Percentiles rank a stretch among this genome's conserved stretches.
phyloP scores from a whole-genome alignment of 1,140 invertebrate species.

The Drosophila lini region DNA sequence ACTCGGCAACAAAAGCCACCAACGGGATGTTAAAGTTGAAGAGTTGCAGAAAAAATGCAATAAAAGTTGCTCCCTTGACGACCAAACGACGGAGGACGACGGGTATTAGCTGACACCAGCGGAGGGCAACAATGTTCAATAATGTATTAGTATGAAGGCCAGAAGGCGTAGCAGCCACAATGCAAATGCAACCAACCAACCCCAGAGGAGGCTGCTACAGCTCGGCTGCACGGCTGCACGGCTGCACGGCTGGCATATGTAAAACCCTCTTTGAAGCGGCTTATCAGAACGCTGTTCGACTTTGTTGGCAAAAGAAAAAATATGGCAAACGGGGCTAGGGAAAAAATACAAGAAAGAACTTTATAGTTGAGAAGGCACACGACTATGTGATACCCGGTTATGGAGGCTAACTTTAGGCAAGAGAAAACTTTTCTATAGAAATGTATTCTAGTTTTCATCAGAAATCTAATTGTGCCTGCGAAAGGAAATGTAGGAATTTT shows the following conservation, averaged over 20 bases:
- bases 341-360: constrained; percentile 10
- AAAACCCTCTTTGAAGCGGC: constrained; percentile 78
- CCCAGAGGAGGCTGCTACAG: constrained; percentile 22
- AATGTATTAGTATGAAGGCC: constrained; percentile 61
- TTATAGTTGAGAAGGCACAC: not conserved
- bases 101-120: constrained; percentile 57
- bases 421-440: not conserved
- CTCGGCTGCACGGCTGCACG: not conserved
- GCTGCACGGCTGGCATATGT: constrained; percentile 69
- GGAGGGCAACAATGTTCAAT: constrained; percentile 76
- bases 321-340: constrained; percentile 5
- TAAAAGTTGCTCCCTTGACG: constrained; percentile 54
- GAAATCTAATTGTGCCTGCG: too few relatives aligned
- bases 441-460: not conserved
- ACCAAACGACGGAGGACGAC: constrained; percentile 25
- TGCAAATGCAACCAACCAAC: constrained; percentile 34
- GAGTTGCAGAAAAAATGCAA: constrained; percentile 40
- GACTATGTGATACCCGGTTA: constrained; percentile 7
- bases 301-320: constrained; percentile 55
- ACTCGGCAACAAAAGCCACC: constrained; percentile 20
- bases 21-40: constrained; percentile 56
- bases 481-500: too few relatives aligned
- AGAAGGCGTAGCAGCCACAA: constrained; percentile 26
- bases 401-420: not conserved
- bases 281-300: constrained; percentile 68